phyloP scores from a whole-genome alignment of 64 coral and sea anemone species.

The Platygyra sinensis region DNA sequence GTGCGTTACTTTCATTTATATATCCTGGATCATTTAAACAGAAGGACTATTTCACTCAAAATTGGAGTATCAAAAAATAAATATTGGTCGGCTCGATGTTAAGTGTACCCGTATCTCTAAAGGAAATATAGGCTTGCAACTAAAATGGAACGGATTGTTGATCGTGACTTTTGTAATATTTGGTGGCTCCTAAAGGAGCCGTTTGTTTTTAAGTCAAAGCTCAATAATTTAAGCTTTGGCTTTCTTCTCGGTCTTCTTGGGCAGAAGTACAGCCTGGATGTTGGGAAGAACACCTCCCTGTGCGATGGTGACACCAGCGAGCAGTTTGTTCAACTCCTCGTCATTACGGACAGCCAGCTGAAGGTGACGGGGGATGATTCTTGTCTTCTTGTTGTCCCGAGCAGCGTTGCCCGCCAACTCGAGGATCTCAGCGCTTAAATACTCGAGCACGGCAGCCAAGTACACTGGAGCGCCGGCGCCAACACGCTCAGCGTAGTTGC shows the following conservation, averaged over 20 bases:
- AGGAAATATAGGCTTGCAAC: too few species aligned
- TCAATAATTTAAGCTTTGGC: neutral
- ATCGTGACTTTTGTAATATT: too few species aligned
- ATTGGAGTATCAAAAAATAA: too few species aligned
- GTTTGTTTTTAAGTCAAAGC: neutral
- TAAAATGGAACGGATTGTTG: too few species aligned
- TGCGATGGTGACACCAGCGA: neutral
- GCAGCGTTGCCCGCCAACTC: conserved; percentile 4
- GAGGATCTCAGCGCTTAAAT: neutral
- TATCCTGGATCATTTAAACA: too few species aligned
- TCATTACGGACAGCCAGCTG: conserved; percentile 9
- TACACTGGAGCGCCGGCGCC: neutral
- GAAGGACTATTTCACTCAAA: too few species aligned
- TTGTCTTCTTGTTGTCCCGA: conserved; percentile 3
- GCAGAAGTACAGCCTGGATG: conserved; percentile 9
- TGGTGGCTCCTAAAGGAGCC: neutral
- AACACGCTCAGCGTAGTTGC: neutral
- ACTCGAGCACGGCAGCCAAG: neutral
- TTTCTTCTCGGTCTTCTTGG: conserved; percentile 10
- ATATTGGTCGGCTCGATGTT: too few species aligned
- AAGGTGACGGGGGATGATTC: conserved; percentile 9
- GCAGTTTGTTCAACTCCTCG: conserved; percentile 9
- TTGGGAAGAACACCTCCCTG: conserved; percentile 2
- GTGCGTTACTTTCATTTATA: too few species aligned
- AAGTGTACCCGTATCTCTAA: too few species aligned